Conservation (phyloP, 30 jellyfish, hydroid and myxozoan genomes). For the Rhopilema esculentum region DNA sequence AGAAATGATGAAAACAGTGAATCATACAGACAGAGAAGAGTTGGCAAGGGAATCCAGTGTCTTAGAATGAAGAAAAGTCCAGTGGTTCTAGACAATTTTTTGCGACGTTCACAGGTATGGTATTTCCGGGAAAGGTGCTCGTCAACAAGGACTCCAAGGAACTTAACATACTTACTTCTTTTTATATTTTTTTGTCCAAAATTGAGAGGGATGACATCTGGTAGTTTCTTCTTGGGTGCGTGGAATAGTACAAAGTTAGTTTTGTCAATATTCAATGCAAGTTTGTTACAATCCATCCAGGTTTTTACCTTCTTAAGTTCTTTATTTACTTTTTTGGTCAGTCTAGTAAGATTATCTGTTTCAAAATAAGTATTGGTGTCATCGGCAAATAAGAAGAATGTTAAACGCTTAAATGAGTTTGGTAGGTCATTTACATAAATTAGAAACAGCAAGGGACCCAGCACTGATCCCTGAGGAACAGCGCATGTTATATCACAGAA, state of each 20-base stretch:
- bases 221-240: not conserved
- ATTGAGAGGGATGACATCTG: constrained; percentile 7
- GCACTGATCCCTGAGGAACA: constrained; percentile 68
- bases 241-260: constrained; percentile 28
- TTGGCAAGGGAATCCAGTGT: constrained; percentile 44
- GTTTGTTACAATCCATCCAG: constrained; percentile 15
- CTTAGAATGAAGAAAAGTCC: constrained; percentile 49
- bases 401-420: constrained; percentile 32
- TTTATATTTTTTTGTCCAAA: constrained; percentile 7
- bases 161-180: constrained; percentile 37
- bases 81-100: constrained; percentile 44
- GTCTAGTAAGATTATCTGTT: constrained; percentile 32
- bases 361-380: constrained; percentile 39
- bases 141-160: constrained; percentile 71
- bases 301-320: constrained; percentile 35
- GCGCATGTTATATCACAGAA: constrained; percentile 43
- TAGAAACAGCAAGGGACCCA: constrained; percentile 48
- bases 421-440: constrained; percentile 48
- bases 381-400: constrained; percentile 46
- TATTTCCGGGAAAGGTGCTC: constrained; percentile 54
- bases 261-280: constrained; percentile 26
- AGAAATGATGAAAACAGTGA: constrained; percentile 46
- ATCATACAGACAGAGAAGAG: constrained; percentile 46
- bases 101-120: constrained; percentile 13
- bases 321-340: constrained; percentile 28